These are phyloP conservation scores for Oceanodroma leucorhoa DNA, from an alignment of 2,797 vertebrate species.

Conservation along the genomic window DNA sequence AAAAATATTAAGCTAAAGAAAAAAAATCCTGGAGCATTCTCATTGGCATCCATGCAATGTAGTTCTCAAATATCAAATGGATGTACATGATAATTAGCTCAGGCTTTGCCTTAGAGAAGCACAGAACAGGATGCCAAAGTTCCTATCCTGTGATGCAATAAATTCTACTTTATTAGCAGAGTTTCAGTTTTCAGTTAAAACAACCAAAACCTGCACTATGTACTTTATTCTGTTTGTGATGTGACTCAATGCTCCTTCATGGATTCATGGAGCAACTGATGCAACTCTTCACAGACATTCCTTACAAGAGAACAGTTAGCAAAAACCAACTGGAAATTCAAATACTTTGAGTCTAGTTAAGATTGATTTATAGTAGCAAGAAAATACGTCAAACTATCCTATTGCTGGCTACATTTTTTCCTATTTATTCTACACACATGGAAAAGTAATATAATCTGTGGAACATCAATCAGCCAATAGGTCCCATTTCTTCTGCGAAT, in stretches of 20 bases:
- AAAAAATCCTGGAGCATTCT: background rate
- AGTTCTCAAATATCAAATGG: constrained; percentile 38
- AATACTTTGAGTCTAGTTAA: background rate
- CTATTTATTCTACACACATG: background rate
- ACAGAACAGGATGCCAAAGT: background rate
- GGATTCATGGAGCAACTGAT: background rate
- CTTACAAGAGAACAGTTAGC: background rate
- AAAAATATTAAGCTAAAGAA: constrained; percentile 6
- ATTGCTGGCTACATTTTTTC: background rate
- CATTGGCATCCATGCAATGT: background rate
- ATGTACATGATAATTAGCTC: constrained; percentile 24
- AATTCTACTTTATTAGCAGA: background rate
- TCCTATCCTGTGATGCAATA: constrained; percentile 27
- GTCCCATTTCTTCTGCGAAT: background rate
- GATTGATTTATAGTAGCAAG: background rate
- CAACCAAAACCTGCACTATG: background rate
- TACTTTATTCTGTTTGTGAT: background rate
- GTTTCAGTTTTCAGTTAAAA: constrained; percentile 5
- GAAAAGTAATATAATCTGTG: constrained; percentile 37
- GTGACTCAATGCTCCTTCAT: background rate
- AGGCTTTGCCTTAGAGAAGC: constrained; percentile 6
- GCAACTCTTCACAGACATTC: background rate
- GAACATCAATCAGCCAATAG: background rate
- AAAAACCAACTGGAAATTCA: background rate
- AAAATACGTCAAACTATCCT: background rate